Conservation (phyloP, 2,797 vertebrate genomes). For the Brachymystax lenok region DNA sequence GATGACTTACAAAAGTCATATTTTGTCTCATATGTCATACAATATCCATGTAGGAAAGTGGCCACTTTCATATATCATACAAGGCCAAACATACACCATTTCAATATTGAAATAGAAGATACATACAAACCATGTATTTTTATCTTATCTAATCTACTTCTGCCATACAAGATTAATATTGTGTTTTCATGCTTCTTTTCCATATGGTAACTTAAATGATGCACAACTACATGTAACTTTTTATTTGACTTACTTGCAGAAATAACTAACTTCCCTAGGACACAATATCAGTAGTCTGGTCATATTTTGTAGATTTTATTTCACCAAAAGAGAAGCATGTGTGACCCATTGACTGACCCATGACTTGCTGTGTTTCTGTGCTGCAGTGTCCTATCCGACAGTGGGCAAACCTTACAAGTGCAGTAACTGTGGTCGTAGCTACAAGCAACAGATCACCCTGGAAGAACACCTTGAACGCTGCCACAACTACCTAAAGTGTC, state of each 20-base stretch:
- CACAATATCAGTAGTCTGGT: neutral
- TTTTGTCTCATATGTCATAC: too few species aligned
- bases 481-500: slow-evolving; percentile 90
- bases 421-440: slow-evolving; percentile 95
- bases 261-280: neutral
- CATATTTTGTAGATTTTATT: neutral
- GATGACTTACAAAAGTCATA: too few species aligned
- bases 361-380: slow-evolving; percentile 29
- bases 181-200: too few species aligned
- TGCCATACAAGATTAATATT: too few species aligned
- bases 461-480: slow-evolving; percentile 94
- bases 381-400: slow-evolving; percentile 87
- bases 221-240: neutral
- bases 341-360: neutral
- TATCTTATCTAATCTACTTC: too few species aligned
- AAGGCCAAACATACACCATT: too few species aligned
- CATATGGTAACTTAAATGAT: neutral
- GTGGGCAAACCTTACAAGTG: slow-evolving; percentile 96
- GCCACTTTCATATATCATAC: too few species aligned
- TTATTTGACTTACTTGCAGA: neutral
- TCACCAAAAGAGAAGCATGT: neutral
- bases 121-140: too few species aligned
- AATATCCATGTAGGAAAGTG: too few species aligned
- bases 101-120: too few species aligned
- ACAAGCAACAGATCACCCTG: slow-evolving; percentile 93